A percentile compares a stretch with the other conserved stretches of the same genome.
phyloP scores from a whole-genome alignment of 64 coral and sea anemone species.

The Trachythela sp. region DNA sequence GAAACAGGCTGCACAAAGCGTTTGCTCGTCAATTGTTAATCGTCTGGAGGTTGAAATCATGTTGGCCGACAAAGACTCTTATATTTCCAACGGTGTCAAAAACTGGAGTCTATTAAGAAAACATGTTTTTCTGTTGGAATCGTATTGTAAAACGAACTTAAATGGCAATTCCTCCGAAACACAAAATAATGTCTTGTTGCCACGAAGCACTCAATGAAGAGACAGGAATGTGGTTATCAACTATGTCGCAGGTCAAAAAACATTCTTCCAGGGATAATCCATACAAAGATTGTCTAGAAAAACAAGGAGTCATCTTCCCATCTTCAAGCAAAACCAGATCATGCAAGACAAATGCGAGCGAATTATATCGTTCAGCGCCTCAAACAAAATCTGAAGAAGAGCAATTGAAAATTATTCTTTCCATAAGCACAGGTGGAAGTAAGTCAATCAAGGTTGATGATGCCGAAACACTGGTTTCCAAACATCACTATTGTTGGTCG shows the following conservation, averaged over 20 bases:
- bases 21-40: constrained; percentile 22
- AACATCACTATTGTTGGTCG: no score
- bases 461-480: no score
- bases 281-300: not conserved
- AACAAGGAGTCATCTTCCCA: not conserved
- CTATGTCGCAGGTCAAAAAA: not conserved
- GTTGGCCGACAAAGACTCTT: not conserved
- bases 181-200: not conserved
- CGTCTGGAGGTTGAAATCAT: constrained; percentile 34
- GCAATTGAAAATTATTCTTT: not conserved
- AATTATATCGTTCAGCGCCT: not conserved
- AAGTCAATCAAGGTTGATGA: no score
- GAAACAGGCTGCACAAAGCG: not conserved
- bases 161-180: not conserved
- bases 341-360: not conserved
- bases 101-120: constrained; percentile 42
- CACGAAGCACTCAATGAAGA: not conserved
- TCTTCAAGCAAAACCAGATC: not conserved
- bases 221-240: no score
- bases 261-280: not conserved
- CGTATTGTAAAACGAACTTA: not conserved
- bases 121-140: not conserved
- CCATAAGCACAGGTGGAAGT: not conserved
- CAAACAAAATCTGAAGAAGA: not conserved
- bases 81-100: constrained; percentile 20